Percentiles rank a stretch among this genome's conserved stretches.
Evolutionary conservation across 2,797 vertebrate species (phyloP).

Genomic region (Lithobates pipiens): DNA sequence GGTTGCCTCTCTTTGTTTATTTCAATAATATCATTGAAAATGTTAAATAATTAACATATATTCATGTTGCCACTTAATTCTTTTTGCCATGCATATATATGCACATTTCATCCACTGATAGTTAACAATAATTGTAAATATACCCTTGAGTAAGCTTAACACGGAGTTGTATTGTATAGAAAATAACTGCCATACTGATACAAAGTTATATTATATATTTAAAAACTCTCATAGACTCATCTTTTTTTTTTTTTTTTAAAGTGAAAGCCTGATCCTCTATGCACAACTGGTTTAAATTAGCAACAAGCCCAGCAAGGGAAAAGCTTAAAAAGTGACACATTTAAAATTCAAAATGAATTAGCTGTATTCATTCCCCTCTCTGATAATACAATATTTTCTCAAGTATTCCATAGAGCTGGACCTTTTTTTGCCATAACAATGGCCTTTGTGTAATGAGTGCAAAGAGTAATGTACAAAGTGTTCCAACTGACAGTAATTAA

Average conservation of each 20-base stretch:
- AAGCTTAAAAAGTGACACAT: too few relatives aligned
- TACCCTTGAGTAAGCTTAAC: neutral
- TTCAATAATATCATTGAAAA: constrained; percentile 56
- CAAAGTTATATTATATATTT: neutral
- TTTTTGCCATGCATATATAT: neutral
- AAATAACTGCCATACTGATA: neutral
- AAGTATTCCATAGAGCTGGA: too few relatives aligned
- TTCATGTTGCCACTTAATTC: constrained; percentile 12
- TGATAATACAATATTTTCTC: too few relatives aligned
- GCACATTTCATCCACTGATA: neutral
- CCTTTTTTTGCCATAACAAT: neutral
- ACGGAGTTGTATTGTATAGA: neutral
- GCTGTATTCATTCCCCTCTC: too few relatives aligned
- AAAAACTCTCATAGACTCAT: neutral
- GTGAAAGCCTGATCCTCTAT: too few relatives aligned
- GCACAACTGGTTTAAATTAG: too few relatives aligned
- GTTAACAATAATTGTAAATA: neutral
- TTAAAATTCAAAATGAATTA: too few relatives aligned
- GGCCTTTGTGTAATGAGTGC: neutral
- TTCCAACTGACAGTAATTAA: neutral
- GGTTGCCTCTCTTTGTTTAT: constrained; percentile 45
- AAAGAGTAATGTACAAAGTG: neutral
- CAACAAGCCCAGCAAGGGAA: too few relatives aligned
- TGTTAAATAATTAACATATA: constrained; percentile 66
- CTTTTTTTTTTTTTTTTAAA: too few relatives aligned